Percentiles rank a stretch among this genome's conserved stretches.
These are phyloP conservation scores for Calephelis perditalis DNA, from an alignment of 2,888 invertebrate species.

Conservation along the genomic window DNA sequence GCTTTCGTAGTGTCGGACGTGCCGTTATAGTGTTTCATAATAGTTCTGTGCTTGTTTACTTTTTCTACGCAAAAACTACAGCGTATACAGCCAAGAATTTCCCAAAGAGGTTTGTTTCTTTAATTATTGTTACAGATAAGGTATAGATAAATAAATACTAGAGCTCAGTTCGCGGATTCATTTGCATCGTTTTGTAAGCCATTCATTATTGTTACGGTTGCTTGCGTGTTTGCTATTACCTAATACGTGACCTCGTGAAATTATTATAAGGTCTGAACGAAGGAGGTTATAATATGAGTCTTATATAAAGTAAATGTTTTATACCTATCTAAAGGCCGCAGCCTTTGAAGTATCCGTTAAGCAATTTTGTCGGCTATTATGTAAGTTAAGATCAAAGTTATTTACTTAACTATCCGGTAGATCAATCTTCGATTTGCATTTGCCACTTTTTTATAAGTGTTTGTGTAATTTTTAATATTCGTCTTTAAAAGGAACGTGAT, in stretches of 20 bases:
- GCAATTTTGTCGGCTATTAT: conserved; percentile 10
- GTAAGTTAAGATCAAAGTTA: conserved; percentile 8
- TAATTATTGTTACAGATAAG: conserved; percentile 23
- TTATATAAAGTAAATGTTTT: conserved; percentile 7
- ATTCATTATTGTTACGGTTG: conserved; percentile 62
- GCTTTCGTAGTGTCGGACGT: conserved; percentile 61
- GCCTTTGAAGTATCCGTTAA: conserved; percentile 1
- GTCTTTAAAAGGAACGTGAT: not conserved
- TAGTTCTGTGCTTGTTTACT: conserved; percentile 57
- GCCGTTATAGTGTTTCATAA: conserved; percentile 67
- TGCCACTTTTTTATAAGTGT: not conserved
- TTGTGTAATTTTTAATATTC: not conserved
- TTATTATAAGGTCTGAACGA: conserved; percentile 28
- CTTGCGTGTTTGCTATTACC: conserved; percentile 50
- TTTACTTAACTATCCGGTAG: conserved; percentile 7
- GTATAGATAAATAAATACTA: conserved; percentile 14
- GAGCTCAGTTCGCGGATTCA: conserved; percentile 42
- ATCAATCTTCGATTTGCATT: conserved; percentile 3
- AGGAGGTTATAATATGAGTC: conserved; percentile 24
- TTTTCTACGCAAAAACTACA: conserved; percentile 38
- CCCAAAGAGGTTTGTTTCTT: conserved; percentile 56
- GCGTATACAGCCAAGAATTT: conserved; percentile 47
- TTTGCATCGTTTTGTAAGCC: conserved; percentile 62
- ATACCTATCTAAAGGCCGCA: not conserved
- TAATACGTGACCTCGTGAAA: conserved; percentile 52